These are phyloP conservation scores for Castor canadensis DNA, from an alignment of 2,113 vertebrate genomes.

Conservation along the genomic window DNA sequence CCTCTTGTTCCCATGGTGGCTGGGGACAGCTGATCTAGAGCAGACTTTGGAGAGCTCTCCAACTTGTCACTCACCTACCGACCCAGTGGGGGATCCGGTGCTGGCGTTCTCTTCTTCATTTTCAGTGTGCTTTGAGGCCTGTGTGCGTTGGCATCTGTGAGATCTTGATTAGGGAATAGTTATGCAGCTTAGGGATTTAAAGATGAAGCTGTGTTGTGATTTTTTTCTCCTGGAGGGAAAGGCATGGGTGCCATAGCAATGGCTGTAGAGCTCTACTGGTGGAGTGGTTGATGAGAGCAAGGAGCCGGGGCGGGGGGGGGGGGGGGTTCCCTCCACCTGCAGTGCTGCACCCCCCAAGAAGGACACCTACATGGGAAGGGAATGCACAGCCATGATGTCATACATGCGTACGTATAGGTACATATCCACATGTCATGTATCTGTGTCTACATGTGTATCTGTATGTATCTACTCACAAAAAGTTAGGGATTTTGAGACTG, in stretches of 20 bases:
- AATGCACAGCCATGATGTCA: neutral
- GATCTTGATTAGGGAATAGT: neutral
- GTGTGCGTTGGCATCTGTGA: neutral
- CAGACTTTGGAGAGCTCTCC: neutral
- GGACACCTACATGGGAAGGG: neutral
- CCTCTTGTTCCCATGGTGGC: neutral
- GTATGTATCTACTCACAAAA: too few relatives aligned
- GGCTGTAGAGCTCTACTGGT: neutral
- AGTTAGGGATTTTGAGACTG: too few relatives aligned
- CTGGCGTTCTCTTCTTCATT: neutral
- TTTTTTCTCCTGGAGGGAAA: neutral
- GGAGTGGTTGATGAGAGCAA: neutral
- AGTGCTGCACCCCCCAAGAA: neutral
- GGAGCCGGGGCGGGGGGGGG: neutral
- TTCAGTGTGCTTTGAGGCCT: neutral
- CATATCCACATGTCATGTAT: too few relatives aligned
- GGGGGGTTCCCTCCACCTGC: neutral
- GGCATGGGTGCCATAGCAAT: neutral
- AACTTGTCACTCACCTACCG: neutral
- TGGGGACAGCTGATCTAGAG: neutral
- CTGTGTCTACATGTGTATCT: too few relatives aligned
- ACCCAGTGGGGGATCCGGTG: neutral
- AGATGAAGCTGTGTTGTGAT: neutral
- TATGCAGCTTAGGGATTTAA: neutral
- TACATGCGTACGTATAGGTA: too few relatives aligned